These are phyloP conservation scores for Rhodeus uyekii DNA, from an alignment of 2,797 vertebrate genomes.

Conservation along the genomic window DNA sequence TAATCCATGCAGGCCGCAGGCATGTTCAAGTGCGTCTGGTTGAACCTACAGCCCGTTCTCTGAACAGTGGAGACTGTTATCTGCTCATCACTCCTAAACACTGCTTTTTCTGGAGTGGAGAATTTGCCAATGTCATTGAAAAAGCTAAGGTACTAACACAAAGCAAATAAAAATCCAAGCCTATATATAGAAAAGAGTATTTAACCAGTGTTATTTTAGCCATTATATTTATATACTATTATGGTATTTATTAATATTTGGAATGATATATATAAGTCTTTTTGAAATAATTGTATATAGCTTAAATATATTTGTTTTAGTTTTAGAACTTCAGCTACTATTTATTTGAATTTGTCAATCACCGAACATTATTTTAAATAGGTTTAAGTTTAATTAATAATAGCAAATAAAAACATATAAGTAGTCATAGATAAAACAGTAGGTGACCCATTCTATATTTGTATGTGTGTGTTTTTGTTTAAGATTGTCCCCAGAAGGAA, in stretches of 20 bases:
- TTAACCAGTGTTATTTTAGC: background rate
- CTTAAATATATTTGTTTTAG: background rate
- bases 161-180: background rate
- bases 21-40: conserved; percentile 81
- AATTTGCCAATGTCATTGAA: conserved; percentile 84
- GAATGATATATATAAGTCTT: background rate
- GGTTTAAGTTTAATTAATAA: background rate
- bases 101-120: conserved; percentile 82
- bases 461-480: no score
- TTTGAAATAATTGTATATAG: background rate
- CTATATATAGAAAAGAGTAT: background rate
- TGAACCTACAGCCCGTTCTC: conserved; percentile 74
- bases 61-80: conserved; percentile 85
- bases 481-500: no score
- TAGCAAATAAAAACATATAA: background rate
- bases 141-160: conserved; percentile 78
- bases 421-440: no score
- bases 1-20: conserved; percentile 71
- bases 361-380: background rate
- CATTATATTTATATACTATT: background rate
- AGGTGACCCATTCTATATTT: background rate
- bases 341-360: background rate
- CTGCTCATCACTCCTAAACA: conserved; percentile 79
- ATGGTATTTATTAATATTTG: background rate
- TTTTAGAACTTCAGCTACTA: background rate